These are phyloP conservation scores for Uria lomvia DNA, from an alignment of 2,113 vertebrate species.

Conservation along the genomic window DNA sequence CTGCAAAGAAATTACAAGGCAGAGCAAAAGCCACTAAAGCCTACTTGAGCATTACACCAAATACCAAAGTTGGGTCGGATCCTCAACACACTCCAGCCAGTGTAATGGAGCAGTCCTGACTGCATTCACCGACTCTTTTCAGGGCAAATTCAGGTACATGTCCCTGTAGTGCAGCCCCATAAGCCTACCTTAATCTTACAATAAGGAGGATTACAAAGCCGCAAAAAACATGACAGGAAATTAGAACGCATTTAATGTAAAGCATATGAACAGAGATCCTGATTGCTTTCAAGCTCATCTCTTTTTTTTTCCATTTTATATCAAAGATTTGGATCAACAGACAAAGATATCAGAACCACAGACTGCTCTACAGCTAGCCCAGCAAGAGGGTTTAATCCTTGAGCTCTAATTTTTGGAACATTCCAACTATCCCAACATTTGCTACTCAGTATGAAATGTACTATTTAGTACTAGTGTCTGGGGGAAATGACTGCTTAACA, in stretches of 20 bases:
- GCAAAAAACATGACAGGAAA: slow-evolving; percentile 32
- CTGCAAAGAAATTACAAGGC: slow-evolving; percentile 69
- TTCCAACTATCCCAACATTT: not conserved
- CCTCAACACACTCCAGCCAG: not conserved
- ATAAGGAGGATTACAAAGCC: slow-evolving; percentile 54
- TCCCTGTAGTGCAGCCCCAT: not conserved
- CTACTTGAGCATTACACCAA: slow-evolving; percentile 55
- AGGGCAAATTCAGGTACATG: not conserved
- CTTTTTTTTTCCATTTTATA: not conserved
- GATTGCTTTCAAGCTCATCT: not conserved
- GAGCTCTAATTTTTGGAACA: not conserved
- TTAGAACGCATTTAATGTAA: slow-evolving; percentile 29
- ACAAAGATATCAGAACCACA: not conserved
- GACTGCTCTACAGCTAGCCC: not conserved
- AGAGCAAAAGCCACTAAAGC: slow-evolving; percentile 62
- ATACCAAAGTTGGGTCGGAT: not conserved
- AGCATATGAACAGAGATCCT: not conserved
- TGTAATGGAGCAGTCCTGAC: not conserved
- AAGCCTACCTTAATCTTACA: slow-evolving; percentile 32
- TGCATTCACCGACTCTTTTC: not conserved
- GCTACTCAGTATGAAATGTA: not conserved
- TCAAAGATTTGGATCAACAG: not conserved
- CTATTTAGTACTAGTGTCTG: not conserved
- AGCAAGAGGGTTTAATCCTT: not conserved
- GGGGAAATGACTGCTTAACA: not conserved